Evolutionary conservation across 2,888 invertebrate genomes (phyloP), one percentile per base, ranked within the genome.

Genomic region (Lathronympha strigana): DNA sequence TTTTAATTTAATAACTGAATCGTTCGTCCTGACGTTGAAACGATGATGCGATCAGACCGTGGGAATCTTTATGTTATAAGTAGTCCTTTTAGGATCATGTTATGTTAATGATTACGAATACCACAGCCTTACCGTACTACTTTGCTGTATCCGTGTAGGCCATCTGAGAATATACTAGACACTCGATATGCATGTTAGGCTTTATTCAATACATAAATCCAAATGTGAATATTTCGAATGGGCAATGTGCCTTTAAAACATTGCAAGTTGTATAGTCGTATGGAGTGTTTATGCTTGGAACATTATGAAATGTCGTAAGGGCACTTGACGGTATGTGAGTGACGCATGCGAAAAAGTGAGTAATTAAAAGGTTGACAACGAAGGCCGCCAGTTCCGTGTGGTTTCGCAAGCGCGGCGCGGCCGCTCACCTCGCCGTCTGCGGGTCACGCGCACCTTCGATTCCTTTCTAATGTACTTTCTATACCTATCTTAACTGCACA

Each of bases 391-490:
- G 84, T 88, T 87, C 87, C 84, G 87, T 77, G 83, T 83, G 79
- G 79, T 89, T 86, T 86, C 80, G 88, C 87, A 88, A 89, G 76
- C 67, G 76, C 67, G 58, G 68, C 69, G 76, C 78, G 75, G 84
- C 85, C 85, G 88, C 90, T 80, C 82, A 83, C 84, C 85, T 82
- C 82, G 82, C 76, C 76, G 82, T 76, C 83, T 83, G 80, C 88
- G 80, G 87, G 89, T 90, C 90, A 88, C 85, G 84, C 83, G 86
- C 82, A 86, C 87, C 89, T 87, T 88, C 88, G 81, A 86, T 88
- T 90, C 91, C 91, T 91, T 91, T 91, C 90, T 90, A 91, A 90
- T 88, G 85, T 89, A 84, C 91, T 91, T 90, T 91, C 91, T 90
- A 90, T 82, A 81, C 81, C 84, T 83, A 79, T 82, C 78, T 82